Evolutionary conservation across 1,140 invertebrate species (phyloP).

Genomic region (Contarinia nasturtii): DNA sequence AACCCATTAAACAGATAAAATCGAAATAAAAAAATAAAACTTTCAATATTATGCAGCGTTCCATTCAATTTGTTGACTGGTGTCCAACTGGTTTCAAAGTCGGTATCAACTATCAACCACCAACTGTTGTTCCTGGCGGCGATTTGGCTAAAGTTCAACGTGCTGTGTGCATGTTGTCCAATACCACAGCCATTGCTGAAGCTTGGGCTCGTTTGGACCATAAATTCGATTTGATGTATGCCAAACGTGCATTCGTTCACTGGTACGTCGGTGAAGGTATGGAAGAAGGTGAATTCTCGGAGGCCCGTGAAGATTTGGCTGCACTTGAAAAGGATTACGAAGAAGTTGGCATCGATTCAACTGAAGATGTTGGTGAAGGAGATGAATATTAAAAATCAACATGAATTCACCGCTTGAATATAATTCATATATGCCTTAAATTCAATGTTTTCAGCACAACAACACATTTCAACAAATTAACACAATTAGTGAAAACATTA

Average conservation of each 20-base stretch:
- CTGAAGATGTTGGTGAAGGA: conserved; percentile 37
- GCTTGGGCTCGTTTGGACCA: conserved; percentile 64
- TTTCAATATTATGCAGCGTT: too few species aligned
- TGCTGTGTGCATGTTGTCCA: conserved; percentile 72
- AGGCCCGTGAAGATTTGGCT: conserved; percentile 69
- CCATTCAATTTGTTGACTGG: conserved; percentile 69
- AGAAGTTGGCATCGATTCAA: conserved; percentile 38
- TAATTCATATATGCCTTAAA: too few species aligned
- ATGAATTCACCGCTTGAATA: neutral
- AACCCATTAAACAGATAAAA: too few species aligned
- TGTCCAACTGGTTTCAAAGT: conserved; percentile 63
- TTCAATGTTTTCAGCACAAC: too few species aligned
- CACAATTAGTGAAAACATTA: too few species aligned
- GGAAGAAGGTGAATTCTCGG: conserved; percentile 67
- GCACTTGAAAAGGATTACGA: conserved; percentile 57
- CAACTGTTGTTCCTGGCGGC: conserved; percentile 58
- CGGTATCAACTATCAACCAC: conserved; percentile 71
- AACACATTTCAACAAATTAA: too few species aligned
- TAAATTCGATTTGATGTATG: conserved; percentile 70
- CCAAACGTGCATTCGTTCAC: conserved; percentile 54
- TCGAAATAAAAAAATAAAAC: too few species aligned
- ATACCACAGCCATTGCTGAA: conserved; percentile 73
- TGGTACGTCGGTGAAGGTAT: conserved; percentile 62
- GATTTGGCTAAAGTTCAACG: conserved; percentile 70
- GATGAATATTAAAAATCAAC: conserved; percentile 28